These are phyloP conservation scores for Drosophila nigrodunni DNA, from an alignment of 1,140 invertebrate species.

Conservation along the genomic window DNA sequence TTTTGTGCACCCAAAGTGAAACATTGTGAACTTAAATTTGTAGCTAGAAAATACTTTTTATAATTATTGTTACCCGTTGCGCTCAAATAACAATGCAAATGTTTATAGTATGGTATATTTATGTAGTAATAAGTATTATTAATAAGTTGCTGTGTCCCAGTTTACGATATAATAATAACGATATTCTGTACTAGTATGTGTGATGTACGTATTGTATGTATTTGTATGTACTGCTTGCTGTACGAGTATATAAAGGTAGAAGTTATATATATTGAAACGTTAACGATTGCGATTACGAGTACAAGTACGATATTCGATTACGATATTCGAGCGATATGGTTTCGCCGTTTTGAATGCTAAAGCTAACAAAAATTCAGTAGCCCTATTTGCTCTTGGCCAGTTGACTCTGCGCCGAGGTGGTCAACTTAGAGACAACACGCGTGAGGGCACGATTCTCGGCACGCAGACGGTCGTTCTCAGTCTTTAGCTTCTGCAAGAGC, in stretches of 20 bases:
- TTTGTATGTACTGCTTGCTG: constrained; percentile 5
- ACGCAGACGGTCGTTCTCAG: constrained; percentile 97
- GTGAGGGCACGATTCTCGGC: constrained; percentile 97
- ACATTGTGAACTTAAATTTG: constrained; percentile 32
- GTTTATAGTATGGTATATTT: constrained; percentile 18
- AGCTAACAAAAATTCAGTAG: constrained; percentile 36
- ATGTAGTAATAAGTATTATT: constrained; percentile 10
- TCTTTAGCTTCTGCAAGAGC: constrained; percentile 99
- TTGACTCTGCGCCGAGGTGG: constrained; percentile 90
- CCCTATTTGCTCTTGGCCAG: constrained; percentile 81
- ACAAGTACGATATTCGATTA: constrained; percentile 37
- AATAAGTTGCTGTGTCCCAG: constrained; percentile 22
- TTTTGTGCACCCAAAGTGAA: constrained; percentile 20
- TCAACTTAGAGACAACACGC: constrained; percentile 97
- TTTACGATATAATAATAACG: constrained; percentile 28
- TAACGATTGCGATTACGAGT: constrained; percentile 19
- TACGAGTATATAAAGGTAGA: constrained; percentile 22
- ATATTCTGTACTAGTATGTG: constrained; percentile 15
- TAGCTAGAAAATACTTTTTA: constrained; percentile 37
- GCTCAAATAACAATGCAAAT: constrained; percentile 50
- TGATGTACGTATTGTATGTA: constrained; percentile 14
- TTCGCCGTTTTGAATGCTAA: background rate
- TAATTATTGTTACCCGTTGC: constrained; percentile 55
- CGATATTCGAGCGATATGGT: constrained; percentile 35
- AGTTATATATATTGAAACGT: constrained; percentile 17